These are phyloP conservation scores for Tautogolabrus adspersus DNA, from an alignment of 2,113 vertebrate genomes.

Conservation along the genomic window DNA sequence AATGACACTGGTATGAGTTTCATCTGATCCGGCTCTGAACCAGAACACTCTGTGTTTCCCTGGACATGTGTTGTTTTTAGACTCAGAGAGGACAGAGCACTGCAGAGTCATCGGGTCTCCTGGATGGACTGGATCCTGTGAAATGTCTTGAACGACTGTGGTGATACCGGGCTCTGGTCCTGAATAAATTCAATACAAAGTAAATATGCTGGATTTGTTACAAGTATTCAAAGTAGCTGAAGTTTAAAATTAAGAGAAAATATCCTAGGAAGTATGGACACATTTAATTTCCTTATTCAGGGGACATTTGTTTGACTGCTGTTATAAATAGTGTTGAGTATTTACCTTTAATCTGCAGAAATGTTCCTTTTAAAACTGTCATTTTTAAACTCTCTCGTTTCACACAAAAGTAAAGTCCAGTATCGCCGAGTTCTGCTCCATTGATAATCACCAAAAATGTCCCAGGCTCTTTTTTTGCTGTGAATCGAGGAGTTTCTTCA, in stretches of 20 bases:
- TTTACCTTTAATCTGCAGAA: constrained; percentile 55
- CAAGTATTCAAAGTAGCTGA: too few relatives aligned
- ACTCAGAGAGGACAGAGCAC: constrained; percentile 22
- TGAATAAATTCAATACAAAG: neutral
- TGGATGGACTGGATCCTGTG: neutral
- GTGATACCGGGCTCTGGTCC: neutral
- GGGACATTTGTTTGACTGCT: too few relatives aligned
- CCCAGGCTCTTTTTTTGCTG: constrained; percentile 18
- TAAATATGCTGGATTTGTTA: neutral
- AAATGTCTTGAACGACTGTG: neutral
- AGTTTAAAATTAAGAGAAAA: too few relatives aligned
- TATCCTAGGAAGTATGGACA: too few relatives aligned
- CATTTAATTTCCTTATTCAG: too few relatives aligned
- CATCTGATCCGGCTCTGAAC: constrained; percentile 19
- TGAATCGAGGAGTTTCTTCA: accelerated
- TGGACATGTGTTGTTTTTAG: neutral
- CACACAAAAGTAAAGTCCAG: constrained; percentile 53
- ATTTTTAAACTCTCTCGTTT: neutral
- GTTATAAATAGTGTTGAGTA: too few relatives aligned
- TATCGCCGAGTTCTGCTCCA: constrained; percentile 9
- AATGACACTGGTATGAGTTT: constrained; percentile 1
- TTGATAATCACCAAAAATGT: constrained; percentile 23
- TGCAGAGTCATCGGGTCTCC: constrained; percentile 15
- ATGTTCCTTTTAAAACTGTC: constrained; percentile 7
- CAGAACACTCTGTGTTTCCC: constrained; percentile 34